These are phyloP conservation scores for Chrysina gloriosa DNA, from an alignment of 2,888 invertebrate species.

Conservation along the genomic window DNA sequence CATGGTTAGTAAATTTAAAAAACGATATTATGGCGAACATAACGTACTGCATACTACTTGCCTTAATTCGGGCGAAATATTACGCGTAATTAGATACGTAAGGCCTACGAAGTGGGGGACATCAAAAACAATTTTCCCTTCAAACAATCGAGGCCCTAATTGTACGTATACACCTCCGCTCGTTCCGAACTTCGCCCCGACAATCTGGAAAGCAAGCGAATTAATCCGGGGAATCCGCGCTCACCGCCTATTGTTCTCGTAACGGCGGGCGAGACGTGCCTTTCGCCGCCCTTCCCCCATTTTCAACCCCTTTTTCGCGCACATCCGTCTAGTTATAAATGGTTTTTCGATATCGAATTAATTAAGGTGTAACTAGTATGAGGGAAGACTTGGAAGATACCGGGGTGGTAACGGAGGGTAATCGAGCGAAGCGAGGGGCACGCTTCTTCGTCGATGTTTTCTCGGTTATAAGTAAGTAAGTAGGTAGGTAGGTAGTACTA, in stretches of 20 bases:
- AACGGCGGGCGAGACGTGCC: not conserved
- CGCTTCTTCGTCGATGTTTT: not conserved
- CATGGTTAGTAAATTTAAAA: no score
- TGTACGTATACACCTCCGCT: not conserved
- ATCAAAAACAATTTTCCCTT: not conserved
- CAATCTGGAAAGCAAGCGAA: not conserved
- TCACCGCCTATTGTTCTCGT: not conserved
- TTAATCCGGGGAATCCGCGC: constrained; percentile 14
- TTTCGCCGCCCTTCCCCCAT: not conserved
- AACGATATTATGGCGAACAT: no score
- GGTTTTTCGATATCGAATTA: constrained; percentile 31
- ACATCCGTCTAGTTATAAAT: not conserved
- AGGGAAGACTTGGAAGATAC: not conserved
- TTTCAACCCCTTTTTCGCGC: not conserved
- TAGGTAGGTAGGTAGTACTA: not conserved
- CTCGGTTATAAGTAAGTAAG: not conserved
- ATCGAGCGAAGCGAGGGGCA: constrained; percentile 11
- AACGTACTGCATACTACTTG: no score
- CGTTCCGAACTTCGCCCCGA: not conserved
- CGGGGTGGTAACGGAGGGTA: constrained; percentile 6
- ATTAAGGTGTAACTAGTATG: constrained; percentile 15
- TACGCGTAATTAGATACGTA: not conserved
- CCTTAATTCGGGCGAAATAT: no score
- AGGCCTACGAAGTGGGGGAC: no score
- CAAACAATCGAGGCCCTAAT: not conserved